These are phyloP conservation scores for Neoitamus cyanurus DNA, from an alignment of 2,888 invertebrate genomes.

Conservation along the genomic window DNA sequence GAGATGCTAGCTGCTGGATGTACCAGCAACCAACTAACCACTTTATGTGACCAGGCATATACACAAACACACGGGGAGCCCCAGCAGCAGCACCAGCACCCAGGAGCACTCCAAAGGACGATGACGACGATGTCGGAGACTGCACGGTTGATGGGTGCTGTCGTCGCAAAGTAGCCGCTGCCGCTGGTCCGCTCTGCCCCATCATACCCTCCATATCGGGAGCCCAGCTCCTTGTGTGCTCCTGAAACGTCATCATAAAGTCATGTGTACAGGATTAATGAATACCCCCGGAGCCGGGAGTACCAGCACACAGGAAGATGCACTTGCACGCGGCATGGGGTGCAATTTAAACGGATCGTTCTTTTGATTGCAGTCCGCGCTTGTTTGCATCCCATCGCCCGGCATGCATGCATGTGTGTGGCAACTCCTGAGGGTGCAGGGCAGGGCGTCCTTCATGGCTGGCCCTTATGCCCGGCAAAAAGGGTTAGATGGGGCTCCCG, in stretches of 20 bases:
- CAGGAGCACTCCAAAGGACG: constrained; percentile 51
- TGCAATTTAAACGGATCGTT: constrained; percentile 53
- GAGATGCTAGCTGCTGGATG: constrained; percentile 30
- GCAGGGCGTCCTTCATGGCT: constrained; percentile 29
- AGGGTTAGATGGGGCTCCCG: constrained; percentile 6
- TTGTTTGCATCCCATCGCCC: constrained; percentile 35
- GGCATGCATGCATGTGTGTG: neutral
- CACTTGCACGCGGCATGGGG: constrained; percentile 44
- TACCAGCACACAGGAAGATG: constrained; percentile 17
- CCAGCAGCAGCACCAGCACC: constrained; percentile 2
- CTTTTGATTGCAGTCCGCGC: constrained; percentile 52
- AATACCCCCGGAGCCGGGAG: constrained; percentile 52
- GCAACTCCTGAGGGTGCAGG: neutral
- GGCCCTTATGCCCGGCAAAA: constrained; percentile 24
- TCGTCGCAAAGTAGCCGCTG: constrained; percentile 46
- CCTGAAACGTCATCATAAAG: constrained; percentile 55
- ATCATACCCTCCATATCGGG: neutral
- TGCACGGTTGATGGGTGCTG: constrained; percentile 36
- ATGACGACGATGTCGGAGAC: constrained; percentile 50
- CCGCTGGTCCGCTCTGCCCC: constrained; percentile 43
- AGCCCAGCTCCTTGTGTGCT: constrained; percentile 27
- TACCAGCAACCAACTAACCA: constrained; percentile 56
- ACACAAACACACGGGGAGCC: constrained; percentile 11
- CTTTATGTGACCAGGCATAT: constrained; percentile 56
- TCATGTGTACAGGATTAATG: constrained; percentile 57